These are phyloP conservation scores for Listronotus bonariensis DNA, from an alignment of 1,140 invertebrate species.

Conservation along the genomic window DNA sequence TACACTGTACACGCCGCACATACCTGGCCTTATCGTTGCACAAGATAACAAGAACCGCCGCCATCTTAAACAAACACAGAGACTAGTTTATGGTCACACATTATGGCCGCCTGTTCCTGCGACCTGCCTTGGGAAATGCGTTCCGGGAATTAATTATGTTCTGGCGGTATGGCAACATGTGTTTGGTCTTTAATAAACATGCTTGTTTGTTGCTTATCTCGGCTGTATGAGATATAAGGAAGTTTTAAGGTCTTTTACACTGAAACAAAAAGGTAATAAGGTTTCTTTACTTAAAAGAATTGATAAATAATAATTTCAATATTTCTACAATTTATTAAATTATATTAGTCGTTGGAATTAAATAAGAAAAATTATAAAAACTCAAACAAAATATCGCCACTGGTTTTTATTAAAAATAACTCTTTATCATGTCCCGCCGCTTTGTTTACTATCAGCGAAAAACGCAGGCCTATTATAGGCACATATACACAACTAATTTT, in stretches of 20 bases:
- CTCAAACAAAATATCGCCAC: no score
- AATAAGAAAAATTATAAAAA: no score
- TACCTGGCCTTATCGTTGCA: conserved; percentile 49
- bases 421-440: no score
- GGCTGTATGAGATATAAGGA: conserved; percentile 10
- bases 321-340: no score
- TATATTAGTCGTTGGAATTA: no score
- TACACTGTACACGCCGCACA: conserved; percentile 42
- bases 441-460: no score
- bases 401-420: no score
- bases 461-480: no score
- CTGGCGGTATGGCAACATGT: conserved; percentile 12
- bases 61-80: conserved; percentile 47
- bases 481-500: no score
- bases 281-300: no score
- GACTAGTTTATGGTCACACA: conserved; percentile 49
- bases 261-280: no score
- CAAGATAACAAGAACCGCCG: conserved; percentile 46
- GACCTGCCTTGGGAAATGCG: conserved; percentile 41
- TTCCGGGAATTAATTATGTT: conserved; percentile 46
- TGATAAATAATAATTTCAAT: no score
- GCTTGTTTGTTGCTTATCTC: conserved; percentile 12
- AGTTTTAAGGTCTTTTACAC: background rate
- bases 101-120: conserved; percentile 33
- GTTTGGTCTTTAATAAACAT: conserved; percentile 28